Conservation (phyloP, 1,140 invertebrate genomes). For the Philopotamus ludificatus region DNA sequence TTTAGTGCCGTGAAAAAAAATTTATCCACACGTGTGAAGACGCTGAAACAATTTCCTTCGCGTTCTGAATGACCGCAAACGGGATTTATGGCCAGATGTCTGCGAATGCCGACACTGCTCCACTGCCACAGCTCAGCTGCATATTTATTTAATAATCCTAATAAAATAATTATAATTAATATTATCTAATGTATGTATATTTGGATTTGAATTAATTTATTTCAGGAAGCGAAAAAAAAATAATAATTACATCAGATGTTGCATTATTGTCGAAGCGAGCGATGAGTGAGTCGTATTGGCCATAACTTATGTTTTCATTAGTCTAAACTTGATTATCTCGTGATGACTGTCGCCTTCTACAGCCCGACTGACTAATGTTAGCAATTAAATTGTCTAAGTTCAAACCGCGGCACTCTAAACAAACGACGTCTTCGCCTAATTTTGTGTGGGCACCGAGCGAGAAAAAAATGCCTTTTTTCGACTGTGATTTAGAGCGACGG, state of each 20-base stretch:
- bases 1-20: not conserved
- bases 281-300: not conserved
- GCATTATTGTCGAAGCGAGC: not conserved
- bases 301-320: slow-evolving; percentile 25
- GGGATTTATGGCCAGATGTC: slow-evolving; percentile 21
- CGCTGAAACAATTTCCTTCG: slow-evolving; percentile 24
- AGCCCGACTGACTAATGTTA: slow-evolving; percentile 7
- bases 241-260: not conserved
- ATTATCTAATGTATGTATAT: not conserved
- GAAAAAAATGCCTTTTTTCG: too few species aligned
- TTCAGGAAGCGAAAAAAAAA: not conserved
- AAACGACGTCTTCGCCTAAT: too few species aligned
- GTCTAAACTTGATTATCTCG: slow-evolving; percentile 16
- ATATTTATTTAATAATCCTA: too few species aligned
- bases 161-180: too few species aligned
- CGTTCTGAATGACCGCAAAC: slow-evolving; percentile 27
- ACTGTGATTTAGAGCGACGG: not conserved
- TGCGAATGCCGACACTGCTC: slow-evolving; percentile 11
- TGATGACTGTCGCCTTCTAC: slow-evolving; percentile 6
- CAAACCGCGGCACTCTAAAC: too few species aligned
- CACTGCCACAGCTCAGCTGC: slow-evolving; percentile 6
- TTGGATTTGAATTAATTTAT: not conserved
- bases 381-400: slow-evolving; percentile 21
- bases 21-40: slow-evolving; percentile 24
- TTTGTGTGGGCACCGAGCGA: too few species aligned